Evolutionary conservation across 2,113 vertebrate genomes (phyloP), one percentile per base, ranked within the genome.

Genomic region (Blennius ocellaris): DNA sequence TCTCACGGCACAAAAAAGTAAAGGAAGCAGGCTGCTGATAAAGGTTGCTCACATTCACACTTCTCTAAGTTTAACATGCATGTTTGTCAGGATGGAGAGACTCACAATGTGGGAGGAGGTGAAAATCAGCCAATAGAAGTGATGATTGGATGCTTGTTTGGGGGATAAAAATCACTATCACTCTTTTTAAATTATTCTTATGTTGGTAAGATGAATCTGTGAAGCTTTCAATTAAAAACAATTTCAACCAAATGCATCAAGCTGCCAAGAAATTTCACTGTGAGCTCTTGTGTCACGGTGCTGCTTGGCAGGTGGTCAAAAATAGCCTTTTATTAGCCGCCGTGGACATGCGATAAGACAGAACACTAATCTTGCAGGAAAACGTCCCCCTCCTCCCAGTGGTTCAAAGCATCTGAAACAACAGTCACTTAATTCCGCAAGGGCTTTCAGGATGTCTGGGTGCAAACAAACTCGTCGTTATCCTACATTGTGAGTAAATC

Each of bases 291-390:
- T 8, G 15, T 51, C 51, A 49, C 16, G 15, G 8, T 39, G 48
- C 38, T 10, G 10, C 43, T 47, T 52, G 58, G 47, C 58, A 2
- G 41, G 12, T 14, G 64, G 53, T 61, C 56, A 55, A 5, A 57
- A 74, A 40, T 15, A 48, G 9, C 21, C 5, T 53, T 75, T 21
- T 30, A 69, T 39, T 62, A 53, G 37, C 50, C 3, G n/a, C 48
- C 58, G 71, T 65, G 66, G 53, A 43, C 52, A 61, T 10, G 51
- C 43, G 75, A 78, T 74, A 63, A 62, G 62, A 41, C 43, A 5
- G 16, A 60, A 51, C 1, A 6, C 9, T 71, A 36, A 68, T 75
- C 48, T 48, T 45, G 11, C 50, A 16, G 45, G 51, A 62, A 59
- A 69, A 58, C 8, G 4, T 36, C 16, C 11, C 56, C 11, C 30